Evolutionary conservation across 2,113 vertebrate genomes (phyloP).

Genomic region (Uria aalge): DNA sequence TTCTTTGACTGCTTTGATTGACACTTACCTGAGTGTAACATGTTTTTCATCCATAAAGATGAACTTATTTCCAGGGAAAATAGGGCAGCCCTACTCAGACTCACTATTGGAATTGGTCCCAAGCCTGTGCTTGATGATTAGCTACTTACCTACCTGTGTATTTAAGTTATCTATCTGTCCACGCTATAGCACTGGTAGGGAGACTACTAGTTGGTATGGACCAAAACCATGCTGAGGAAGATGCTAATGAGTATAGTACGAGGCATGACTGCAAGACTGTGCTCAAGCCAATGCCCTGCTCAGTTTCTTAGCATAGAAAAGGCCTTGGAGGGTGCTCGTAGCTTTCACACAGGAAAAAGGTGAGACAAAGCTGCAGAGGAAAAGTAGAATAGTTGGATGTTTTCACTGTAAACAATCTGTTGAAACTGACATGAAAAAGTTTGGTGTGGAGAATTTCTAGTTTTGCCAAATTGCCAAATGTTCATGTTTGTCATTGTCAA

Average conservation of each 20-base stretch:
- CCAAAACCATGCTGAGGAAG: background rate
- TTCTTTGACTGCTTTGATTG: background rate
- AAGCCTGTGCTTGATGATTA: background rate
- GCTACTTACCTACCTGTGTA: background rate
- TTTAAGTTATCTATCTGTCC: background rate
- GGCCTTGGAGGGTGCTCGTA: background rate
- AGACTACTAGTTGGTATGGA: background rate
- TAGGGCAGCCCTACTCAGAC: background rate
- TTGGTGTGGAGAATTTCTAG: background rate
- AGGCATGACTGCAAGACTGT: fast-evolving
- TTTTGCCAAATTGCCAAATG: no score
- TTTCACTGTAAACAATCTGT: background rate
- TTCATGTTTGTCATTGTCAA: background rate
- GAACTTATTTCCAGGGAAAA: background rate
- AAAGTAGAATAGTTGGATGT: background rate
- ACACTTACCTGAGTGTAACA: background rate
- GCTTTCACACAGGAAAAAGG: background rate
- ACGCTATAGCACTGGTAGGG: background rate
- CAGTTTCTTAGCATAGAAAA: background rate
- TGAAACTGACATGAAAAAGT: background rate
- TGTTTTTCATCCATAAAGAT: background rate
- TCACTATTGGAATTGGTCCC: background rate
- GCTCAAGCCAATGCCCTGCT: background rate
- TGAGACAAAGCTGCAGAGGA: background rate
- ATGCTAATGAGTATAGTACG: background rate